These are phyloP conservation scores for Cuculus canorus DNA, from an alignment of 2,797 vertebrate genomes.

Conservation along the genomic window DNA sequence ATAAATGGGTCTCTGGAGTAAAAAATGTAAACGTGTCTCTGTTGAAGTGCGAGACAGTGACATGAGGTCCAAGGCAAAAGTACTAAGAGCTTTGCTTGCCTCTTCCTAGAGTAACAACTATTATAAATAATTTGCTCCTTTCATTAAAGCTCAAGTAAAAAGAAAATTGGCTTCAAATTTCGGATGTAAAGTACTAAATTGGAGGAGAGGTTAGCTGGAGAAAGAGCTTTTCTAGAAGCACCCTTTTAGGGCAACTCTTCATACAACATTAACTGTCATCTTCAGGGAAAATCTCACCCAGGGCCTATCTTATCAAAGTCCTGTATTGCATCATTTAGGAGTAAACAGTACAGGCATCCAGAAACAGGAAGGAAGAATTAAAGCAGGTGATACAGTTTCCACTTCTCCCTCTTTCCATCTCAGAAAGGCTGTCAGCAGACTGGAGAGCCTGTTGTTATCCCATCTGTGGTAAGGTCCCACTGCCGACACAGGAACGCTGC, in stretches of 20 bases:
- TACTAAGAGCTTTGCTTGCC: neutral
- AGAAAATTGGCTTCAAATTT: slow-evolving; percentile 45
- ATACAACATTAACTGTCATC: neutral
- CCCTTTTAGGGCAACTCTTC: slow-evolving; percentile 16
- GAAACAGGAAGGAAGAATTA: neutral
- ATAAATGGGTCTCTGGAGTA: neutral
- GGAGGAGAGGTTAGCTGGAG: slow-evolving; percentile 13
- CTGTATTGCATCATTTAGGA: neutral
- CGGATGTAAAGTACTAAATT: slow-evolving; percentile 27
- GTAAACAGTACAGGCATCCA: neutral
- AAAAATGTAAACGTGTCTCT: neutral
- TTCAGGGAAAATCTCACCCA: neutral
- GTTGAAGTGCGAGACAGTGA: neutral
- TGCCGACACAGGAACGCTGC: accelerated
- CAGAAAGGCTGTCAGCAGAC: neutral
- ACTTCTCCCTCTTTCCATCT: neutral
- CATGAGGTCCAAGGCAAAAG: neutral
- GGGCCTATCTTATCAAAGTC: neutral
- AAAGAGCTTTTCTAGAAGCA: slow-evolving; percentile 20
- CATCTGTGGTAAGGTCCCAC: neutral
- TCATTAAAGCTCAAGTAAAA: slow-evolving; percentile 25
- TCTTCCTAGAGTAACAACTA: neutral
- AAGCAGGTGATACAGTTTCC: neutral
- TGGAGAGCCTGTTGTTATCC: neutral
- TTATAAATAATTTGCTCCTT: slow-evolving; percentile 45